phyloP scores from a whole-genome alignment of 2,797 vertebrate genomes.

The Sphenopsis melanotis region DNA sequence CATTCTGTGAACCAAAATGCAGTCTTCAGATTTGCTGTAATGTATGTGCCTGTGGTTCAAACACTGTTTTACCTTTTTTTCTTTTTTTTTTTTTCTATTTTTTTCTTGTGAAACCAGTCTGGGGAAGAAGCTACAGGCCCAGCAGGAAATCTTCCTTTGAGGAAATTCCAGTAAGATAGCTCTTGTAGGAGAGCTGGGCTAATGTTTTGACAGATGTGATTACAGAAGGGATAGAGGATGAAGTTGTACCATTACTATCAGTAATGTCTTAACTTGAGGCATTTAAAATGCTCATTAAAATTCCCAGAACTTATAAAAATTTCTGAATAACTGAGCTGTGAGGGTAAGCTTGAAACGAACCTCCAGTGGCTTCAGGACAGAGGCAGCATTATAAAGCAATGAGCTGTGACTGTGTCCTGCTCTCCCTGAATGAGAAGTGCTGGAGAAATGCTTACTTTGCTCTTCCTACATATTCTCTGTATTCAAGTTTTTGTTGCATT shows the following conservation, averaged over 20 bases:
- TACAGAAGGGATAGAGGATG: not conserved
- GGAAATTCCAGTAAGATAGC: not conserved
- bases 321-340: not conserved
- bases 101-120: not conserved
- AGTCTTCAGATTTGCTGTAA: not conserved
- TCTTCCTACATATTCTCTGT: not conserved
- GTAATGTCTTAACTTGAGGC: not conserved
- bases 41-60: not conserved
- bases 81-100: not conserved
- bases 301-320: not conserved
- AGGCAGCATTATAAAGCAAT: not conserved
- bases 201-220: not conserved
- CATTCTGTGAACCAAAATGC: not conserved
- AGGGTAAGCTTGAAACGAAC: not conserved
- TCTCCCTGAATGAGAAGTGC: not conserved
- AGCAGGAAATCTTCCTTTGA: not conserved
- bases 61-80: fast-evolving
- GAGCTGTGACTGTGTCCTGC: not conserved
- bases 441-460: not conserved
- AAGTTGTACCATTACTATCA: not conserved
- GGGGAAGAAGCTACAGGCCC: not conserved
- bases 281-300: not conserved
- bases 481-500: not conserved
- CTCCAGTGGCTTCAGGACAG: not conserved
- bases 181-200: not conserved